Evolutionary conservation across 2,888 invertebrate genomes (phyloP), one percentile per base, ranked within the genome.

Genomic region (Tetrapedia diversipes): DNA sequence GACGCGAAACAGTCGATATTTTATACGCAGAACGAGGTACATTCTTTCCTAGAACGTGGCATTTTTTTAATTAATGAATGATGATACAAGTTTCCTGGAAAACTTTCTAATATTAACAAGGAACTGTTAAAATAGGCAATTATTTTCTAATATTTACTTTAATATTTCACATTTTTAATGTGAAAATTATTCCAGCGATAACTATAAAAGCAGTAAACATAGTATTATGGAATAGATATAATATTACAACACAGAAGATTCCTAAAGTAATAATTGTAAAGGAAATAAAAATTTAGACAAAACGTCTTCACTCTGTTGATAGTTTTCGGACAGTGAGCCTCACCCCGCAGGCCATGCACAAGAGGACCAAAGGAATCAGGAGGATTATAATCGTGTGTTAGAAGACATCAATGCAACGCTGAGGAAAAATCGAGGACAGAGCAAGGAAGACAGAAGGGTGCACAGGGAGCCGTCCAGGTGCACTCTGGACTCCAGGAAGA

Each of bases 321-420:
- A 79, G 80, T 56, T 68, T 3, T 27, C 49, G 45, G 80, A 81
- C 14, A 68, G 27, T 57, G 77, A 77, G 19, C 14, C 47, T 3
- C 71, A 65, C 1, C 2, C 39, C 0, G 11, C 45, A 0, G 24
- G 51, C 16, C 53, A 49, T n/a, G 4, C n/a, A 0, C 41, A 27
- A n/a, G 85, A 86, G n/a, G 86, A 86, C 1, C 32, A 74, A 0
- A 82, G 81, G n/a, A 73, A 81, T 29, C 83, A 86, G 60, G 88
- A 88, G 14, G 83, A 89, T 63, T 89, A 90, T 67, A 84, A 87
- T 57, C 84, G 82, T 10, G 89, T 81, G 1, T 69, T 89, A n/a
- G 86, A 89, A 64, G 88, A 85, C 41, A 86, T 88, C 11, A 90
- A 89, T 67, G 87, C 86, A 1, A 84, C 84, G 16, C 64, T 89